phyloP scores from a whole-genome alignment of 2,888 invertebrate genomes.

The Cistogaster globosa region DNA sequence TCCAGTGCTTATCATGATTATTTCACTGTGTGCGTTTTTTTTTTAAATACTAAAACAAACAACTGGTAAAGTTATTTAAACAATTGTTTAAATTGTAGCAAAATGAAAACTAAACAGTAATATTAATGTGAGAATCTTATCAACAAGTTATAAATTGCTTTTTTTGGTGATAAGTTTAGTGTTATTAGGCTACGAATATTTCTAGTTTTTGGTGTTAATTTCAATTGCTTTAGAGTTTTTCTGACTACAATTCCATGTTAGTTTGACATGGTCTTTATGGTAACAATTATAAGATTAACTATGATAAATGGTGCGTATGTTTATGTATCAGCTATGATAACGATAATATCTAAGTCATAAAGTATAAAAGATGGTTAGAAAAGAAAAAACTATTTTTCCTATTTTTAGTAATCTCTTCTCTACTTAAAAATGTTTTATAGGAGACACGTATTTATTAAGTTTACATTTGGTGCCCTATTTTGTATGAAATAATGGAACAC shows the following conservation, averaged over 20 bases:
- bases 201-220: not conserved
- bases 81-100: constrained; percentile 27
- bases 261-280: constrained; percentile 20
- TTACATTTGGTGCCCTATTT: no score
- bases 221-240: not conserved
- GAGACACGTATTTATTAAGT: no score
- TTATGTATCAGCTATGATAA: constrained; percentile 18
- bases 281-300: constrained; percentile 48
- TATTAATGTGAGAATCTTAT: constrained; percentile 40
- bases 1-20: no score
- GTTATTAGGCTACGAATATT: constrained; percentile 5
- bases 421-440: no score
- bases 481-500: no score
- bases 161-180: constrained; percentile 13
- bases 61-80: constrained; percentile 44
- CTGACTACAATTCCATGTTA: not conserved
- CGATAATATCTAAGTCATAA: no score
- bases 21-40: not conserved
- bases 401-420: no score
- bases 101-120: not conserved
- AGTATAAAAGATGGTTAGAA: no score
- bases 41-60: constrained; percentile 1
- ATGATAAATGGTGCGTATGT: constrained; percentile 60
- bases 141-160: constrained; percentile 25
- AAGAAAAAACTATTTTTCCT: no score